These are phyloP conservation scores for Peromyscus californicus DNA, from an alignment of 2,113 vertebrate species.

Conservation along the genomic window DNA sequence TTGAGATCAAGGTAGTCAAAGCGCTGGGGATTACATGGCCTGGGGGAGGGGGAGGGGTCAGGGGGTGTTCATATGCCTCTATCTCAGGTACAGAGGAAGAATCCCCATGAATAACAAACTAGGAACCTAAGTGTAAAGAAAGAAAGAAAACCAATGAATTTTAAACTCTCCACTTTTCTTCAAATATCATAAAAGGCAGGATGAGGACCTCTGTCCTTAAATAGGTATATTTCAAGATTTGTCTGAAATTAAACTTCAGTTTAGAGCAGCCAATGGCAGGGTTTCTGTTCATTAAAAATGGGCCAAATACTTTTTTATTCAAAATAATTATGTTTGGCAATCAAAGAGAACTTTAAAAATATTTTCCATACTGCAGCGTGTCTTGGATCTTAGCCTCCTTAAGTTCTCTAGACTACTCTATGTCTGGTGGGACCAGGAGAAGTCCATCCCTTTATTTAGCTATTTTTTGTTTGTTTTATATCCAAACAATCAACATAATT, in stretches of 20 bases:
- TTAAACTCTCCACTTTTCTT: background rate
- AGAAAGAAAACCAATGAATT: background rate
- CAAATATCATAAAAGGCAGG: background rate
- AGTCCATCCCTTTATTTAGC: conserved; percentile 44
- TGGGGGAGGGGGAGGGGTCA: background rate
- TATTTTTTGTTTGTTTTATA: conserved; percentile 65
- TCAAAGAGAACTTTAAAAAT: conserved; percentile 80
- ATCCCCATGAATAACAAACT: background rate
- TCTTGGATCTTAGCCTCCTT: conserved; percentile 82
- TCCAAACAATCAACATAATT: conserved; percentile 70
- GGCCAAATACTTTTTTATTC: conserved; percentile 75
- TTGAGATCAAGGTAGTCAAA: background rate
- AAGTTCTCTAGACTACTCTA: conserved; percentile 77
- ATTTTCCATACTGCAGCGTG: conserved; percentile 84
- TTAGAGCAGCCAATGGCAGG: conserved; percentile 59
- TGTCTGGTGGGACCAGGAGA: conserved; percentile 74
- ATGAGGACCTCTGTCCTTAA: background rate
- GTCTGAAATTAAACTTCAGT: conserved; percentile 28
- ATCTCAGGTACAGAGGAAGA: background rate
- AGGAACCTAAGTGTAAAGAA: background rate
- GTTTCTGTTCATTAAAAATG: conserved; percentile 83
- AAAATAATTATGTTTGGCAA: conserved; percentile 87
- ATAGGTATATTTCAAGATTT: background rate
- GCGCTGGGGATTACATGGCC: background rate
- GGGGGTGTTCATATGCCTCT: background rate